Conservation (phyloP, 1,140 invertebrate genomes). For the Myzus persicae region DNA sequence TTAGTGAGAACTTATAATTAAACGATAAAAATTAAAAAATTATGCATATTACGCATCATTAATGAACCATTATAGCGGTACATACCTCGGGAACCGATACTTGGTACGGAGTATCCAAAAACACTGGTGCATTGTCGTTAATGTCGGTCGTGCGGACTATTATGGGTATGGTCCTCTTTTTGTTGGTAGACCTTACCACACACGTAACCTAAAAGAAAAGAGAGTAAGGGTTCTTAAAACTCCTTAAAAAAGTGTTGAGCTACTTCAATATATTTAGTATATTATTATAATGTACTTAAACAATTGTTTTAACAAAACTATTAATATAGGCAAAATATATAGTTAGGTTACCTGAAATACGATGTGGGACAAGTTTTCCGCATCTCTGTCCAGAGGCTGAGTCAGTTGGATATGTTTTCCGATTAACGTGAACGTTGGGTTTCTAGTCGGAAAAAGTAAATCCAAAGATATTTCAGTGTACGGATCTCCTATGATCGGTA, state of each 20-base stretch:
- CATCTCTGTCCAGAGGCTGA: slow-evolving; percentile 83
- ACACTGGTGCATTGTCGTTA: slow-evolving; percentile 86
- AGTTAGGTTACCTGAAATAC: slow-evolving; percentile 78
- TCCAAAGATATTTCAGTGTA: slow-evolving; percentile 80
- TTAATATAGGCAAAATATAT: not conserved
- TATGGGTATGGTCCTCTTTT: slow-evolving; percentile 80
- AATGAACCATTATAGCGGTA: not conserved
- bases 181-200: slow-evolving; percentile 77
- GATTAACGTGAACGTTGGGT: slow-evolving; percentile 79
- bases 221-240: no score
- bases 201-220: slow-evolving; percentile 75
- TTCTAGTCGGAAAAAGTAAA: slow-evolving; percentile 78
- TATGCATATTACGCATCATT: not conserved
- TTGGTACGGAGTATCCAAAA: slow-evolving; percentile 82
- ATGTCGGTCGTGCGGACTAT: slow-evolving; percentile 89
- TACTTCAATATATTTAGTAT: not conserved
- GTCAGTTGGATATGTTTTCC: slow-evolving; percentile 83
- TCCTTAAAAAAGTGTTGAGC: not conserved
- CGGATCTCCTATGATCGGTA: slow-evolving; percentile 84
- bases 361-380: slow-evolving; percentile 84
- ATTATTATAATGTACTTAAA: no score
- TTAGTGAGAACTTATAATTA: not conserved
- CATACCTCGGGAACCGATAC: slow-evolving; percentile 86
- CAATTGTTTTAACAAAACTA: no score
- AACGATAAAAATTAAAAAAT: not conserved